phyloP scores from a whole-genome alignment of 1,140 invertebrate species.

The Coptotermes formosanus region DNA sequence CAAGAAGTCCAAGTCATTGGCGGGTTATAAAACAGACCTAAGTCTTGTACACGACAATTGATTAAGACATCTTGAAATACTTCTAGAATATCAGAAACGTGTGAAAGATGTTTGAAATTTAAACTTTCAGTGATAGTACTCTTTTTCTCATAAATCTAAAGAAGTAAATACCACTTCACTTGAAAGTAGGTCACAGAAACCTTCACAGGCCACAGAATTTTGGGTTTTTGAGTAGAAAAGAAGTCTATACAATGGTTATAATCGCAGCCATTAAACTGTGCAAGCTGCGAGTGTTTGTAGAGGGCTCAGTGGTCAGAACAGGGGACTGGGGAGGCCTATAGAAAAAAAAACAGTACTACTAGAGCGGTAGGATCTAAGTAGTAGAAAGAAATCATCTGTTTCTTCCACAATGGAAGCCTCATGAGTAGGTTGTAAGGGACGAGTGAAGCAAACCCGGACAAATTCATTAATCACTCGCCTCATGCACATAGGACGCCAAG shows the following conservation, averaged over 20 bases:
- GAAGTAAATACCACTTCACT: not conserved
- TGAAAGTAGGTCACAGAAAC: constrained; percentile 6
- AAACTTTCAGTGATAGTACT: no score
- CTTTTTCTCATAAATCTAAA: not conserved
- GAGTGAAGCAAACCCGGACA: not conserved
- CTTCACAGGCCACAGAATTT: not conserved
- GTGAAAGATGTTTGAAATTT: no score
- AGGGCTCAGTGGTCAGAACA: not conserved
- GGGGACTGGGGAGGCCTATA: not conserved
- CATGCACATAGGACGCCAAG: constrained; percentile 6
- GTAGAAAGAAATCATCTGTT: constrained; percentile 16
- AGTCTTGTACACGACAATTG: no score
- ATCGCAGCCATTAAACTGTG: not conserved
- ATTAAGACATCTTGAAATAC: no score
- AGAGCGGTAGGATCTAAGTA: not conserved
- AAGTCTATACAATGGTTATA: not conserved
- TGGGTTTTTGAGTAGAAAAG: not conserved
- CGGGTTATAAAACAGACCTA: no score
- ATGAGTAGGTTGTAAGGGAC: constrained; percentile 2
- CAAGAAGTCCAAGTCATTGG: no score
- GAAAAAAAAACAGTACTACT: constrained; percentile 2
- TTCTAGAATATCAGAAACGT: no score
- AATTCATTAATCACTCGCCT: constrained; percentile 14
- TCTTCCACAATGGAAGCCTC: constrained; percentile 4
- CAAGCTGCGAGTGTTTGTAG: not conserved